Evolutionary conservation across 2,797 vertebrate genomes (phyloP).

Genomic region (Sternarchorhynchus goeldii): DNA sequence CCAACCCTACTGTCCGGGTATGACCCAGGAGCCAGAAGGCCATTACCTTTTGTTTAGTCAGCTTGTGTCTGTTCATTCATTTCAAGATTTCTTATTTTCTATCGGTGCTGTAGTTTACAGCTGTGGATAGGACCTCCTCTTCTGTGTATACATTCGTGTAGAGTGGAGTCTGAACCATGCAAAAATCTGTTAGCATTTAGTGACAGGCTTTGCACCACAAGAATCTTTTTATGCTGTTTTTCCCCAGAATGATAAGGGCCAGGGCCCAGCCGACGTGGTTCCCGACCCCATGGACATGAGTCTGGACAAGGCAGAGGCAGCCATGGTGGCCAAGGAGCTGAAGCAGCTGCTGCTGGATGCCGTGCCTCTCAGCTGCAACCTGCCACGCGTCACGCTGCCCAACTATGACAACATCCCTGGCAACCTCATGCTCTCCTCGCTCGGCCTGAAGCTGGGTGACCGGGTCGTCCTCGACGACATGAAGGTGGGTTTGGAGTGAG

Average conservation of each 20-base stretch:
- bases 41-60: background rate
- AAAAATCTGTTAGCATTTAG: too few species aligned
- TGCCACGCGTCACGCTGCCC: constrained; percentile 86
- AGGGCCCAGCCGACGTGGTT: constrained; percentile 87
- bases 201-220: background rate
- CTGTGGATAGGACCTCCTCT: too few species aligned
- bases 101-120: background rate
- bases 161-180: too few species aligned
- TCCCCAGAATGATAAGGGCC: constrained; percentile 87
- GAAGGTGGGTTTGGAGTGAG: constrained; percentile 73
- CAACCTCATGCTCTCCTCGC: constrained; percentile 86
- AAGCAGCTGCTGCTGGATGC: constrained; percentile 86
- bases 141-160: too few species aligned
- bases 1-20: constrained; percentile 85
- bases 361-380: constrained; percentile 88
- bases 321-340: constrained; percentile 89
- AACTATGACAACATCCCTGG: constrained; percentile 95
- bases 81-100: background rate
- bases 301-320: constrained; percentile 88
- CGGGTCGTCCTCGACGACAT: constrained; percentile 82
- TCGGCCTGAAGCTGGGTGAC: constrained; percentile 88
- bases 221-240: constrained; percentile 16
- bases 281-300: constrained; percentile 95
- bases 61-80: background rate
- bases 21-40: constrained; percentile 25